Evolutionary conservation across 2,888 invertebrate species (phyloP).

Genomic region (Tetranychus piercei): DNA sequence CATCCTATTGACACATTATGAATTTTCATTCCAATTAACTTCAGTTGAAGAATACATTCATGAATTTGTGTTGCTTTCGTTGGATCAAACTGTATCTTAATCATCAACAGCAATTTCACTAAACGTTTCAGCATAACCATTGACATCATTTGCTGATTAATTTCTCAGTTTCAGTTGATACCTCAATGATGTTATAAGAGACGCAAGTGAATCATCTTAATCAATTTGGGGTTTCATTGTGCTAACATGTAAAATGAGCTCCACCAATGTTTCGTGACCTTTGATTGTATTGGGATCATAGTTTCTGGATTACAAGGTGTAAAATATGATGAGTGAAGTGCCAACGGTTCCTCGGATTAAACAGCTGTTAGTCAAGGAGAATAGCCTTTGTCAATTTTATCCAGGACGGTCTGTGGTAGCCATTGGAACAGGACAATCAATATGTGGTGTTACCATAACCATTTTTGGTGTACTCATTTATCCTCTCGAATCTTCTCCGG

Average conservation of each 20-base stretch:
- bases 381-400: not conserved
- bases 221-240: too few relatives aligned
- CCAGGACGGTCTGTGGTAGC: not conserved
- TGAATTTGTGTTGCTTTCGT: not conserved
- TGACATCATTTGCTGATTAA: too few relatives aligned
- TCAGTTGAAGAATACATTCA: too few relatives aligned
- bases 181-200: too few relatives aligned
- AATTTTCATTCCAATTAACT: not conserved
- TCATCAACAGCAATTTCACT: not conserved
- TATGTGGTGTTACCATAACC: slow-evolving; percentile 6
- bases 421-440: not conserved
- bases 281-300: too few relatives aligned
- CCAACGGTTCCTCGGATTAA: not conserved
- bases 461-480: slow-evolving; percentile 8
- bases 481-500: not conserved
- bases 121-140: too few relatives aligned
- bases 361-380: not conserved
- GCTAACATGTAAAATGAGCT: too few relatives aligned
- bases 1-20: not conserved
- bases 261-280: too few relatives aligned
- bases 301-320: too few relatives aligned
- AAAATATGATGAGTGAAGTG: slow-evolving; percentile 6
- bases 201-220: too few relatives aligned
- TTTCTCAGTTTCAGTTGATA: too few relatives aligned
- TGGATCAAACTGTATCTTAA: not conserved